Evolutionary conservation across 92 coral and sea anemone species (phyloP), one percentile per base, ranked within the genome.

Genomic region (Bergia puertoricense): DNA sequence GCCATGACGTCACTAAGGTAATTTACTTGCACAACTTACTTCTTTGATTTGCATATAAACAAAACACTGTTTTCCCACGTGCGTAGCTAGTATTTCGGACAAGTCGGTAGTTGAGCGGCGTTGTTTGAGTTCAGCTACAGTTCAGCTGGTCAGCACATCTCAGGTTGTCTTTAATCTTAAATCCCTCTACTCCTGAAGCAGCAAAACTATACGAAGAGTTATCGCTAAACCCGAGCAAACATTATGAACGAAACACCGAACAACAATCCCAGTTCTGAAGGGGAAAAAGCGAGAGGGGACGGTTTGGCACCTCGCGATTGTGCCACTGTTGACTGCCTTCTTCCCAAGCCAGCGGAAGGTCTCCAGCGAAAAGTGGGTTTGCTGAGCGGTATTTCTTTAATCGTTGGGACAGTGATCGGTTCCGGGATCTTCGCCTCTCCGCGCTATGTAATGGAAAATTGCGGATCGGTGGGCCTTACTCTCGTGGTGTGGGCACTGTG

Each of bases 391-490:
- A 86, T 96, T 42, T 91, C 97, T 16, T 91, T 96, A 13, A 96
- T 96, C 41, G 96, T 96, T 13, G 99, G 99, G 0, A 96, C 99
- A 0, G 94, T 96, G 94, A 96, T 96, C 3, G 99, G 99, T 16
- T 95, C 98, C 8, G 99, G 99, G 23, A 96, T 96, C 30, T 96
- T 96, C 81, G 99, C 99, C 46, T 96, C 99, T 8, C 99, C 99
- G 48, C 98, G 95, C 36, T 95, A 88, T 90, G 99, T 96, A 51
- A 90, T 95, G 92, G 91, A 88, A 81, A 89, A 90, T 68, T 93
- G 98, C 65, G 97, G 99, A 56, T 95, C 99, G 30, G 96, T 96
- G 10, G 99, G 99, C 54, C 89, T 96, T 88, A 96, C 99, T 2
- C 87, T 96, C 30, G 92, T 96, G 39, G 98, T 95, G 11, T 96